A percentile compares a stretch with the other conserved stretches of the same genome.
These are phyloP conservation scores for Oreochromis spilurus DNA, from an alignment of 2,113 vertebrate genomes.

Conservation along the genomic window DNA sequence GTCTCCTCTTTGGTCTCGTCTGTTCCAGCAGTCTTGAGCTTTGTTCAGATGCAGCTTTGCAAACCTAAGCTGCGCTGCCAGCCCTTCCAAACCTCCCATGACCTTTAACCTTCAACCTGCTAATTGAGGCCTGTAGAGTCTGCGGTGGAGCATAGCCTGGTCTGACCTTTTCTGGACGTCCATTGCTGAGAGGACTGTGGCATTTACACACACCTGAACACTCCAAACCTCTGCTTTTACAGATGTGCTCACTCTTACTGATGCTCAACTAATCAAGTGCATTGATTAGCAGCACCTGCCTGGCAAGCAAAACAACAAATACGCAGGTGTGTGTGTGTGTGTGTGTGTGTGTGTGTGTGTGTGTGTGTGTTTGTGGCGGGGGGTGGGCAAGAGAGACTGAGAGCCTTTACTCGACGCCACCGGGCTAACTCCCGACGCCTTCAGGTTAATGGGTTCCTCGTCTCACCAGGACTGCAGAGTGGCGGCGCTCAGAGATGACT, in stretches of 20 bases:
- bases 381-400: accelerated
- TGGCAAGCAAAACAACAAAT: neutral
- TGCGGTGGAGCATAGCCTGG: neutral
- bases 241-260: neutral
- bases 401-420: neutral
- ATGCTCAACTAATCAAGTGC: neutral
- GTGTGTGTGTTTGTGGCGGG: neutral
- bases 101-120: neutral
- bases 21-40: neutral
- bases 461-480: neutral
- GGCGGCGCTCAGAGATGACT: neutral
- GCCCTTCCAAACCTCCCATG: neutral
- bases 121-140: accelerated
- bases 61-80: neutral
- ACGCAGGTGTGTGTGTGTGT: accelerated
- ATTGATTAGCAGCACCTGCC: neutral
- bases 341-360: neutral
- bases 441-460: neutral
- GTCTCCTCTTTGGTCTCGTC: neutral
- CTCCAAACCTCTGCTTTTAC: neutral
- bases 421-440: neutral
- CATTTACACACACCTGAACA: neutral
- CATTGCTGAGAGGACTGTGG: neutral
- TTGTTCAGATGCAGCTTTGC: neutral
- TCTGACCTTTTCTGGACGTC: neutral